Conservation (phyloP, 2,888 invertebrate genomes). For the Acholoe squamosa region DNA sequence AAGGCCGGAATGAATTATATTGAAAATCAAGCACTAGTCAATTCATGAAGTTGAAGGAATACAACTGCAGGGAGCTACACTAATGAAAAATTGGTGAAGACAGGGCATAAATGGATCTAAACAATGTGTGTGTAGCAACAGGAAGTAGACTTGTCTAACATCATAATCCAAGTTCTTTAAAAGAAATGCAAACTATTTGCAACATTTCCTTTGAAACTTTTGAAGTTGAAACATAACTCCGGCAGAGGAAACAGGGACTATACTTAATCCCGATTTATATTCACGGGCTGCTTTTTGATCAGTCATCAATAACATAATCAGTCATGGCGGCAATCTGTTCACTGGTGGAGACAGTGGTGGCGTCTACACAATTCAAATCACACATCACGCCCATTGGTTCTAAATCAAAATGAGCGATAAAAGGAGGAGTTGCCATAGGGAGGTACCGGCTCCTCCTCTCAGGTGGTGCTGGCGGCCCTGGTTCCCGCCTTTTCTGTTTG, state of each 20-base stretch:
- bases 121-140: no score
- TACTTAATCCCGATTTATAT: not conserved
- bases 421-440: not conserved
- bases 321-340: not conserved
- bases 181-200: no score
- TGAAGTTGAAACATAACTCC: not conserved
- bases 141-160: no score
- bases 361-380: slow-evolving; percentile 24
- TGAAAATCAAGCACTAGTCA: no score
- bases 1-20: no score
- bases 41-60: no score
- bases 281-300: not conserved
- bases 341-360: no score
- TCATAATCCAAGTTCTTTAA: no score
- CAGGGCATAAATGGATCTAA: no score
- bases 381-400: slow-evolving; percentile 31
- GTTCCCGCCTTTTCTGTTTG: slow-evolving; percentile 32
- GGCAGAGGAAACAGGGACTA: not conserved
- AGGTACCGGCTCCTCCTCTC: not conserved
- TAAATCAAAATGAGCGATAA: slow-evolving; percentile 25
- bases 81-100: no score
- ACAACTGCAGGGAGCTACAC: no score
- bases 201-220: not conserved
- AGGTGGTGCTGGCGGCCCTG: not conserved
- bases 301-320: not conserved